Percentiles rank a stretch among this genome's conserved stretches.
These are phyloP conservation scores for Nyctereutes procyonoides DNA, from an alignment of 2,113 vertebrate genomes.

Conservation along the genomic window DNA sequence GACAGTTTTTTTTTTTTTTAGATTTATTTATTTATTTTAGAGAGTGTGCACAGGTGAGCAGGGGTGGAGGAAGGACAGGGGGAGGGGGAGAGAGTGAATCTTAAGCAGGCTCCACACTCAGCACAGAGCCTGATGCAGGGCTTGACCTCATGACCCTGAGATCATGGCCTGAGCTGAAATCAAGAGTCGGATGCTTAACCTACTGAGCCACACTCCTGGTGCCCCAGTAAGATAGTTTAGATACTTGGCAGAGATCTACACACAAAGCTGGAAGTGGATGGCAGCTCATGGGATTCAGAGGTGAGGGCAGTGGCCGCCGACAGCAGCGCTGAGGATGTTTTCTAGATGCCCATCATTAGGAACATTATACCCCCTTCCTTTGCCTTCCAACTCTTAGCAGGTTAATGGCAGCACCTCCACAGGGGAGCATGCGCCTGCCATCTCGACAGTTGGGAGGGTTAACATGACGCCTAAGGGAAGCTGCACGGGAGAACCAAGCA, in stretches of 20 bases:
- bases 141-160: not conserved
- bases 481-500: not conserved
- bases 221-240: not conserved
- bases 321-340: not conserved
- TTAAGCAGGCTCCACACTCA: not conserved
- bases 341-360: not conserved
- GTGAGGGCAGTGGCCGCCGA: not conserved
- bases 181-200: not conserved
- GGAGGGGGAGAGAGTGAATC: not conserved
- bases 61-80: not conserved
- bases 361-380: not conserved
- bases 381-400: not conserved
- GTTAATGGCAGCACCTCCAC: not conserved
- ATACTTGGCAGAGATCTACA: not conserved
- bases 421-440: not conserved
- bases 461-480: conserved; percentile 38
- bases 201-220: not conserved
- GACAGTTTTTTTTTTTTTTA: not conserved
- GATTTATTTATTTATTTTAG: not conserved
- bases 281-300: not conserved
- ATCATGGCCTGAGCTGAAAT: not conserved
- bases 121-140: not conserved
- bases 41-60: too few relatives aligned
- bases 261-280: not conserved
- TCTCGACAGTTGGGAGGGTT: conserved; percentile 18